Evolutionary conservation across 1,140 invertebrate genomes (phyloP).

Genomic region (Diachasma alloeum): DNA sequence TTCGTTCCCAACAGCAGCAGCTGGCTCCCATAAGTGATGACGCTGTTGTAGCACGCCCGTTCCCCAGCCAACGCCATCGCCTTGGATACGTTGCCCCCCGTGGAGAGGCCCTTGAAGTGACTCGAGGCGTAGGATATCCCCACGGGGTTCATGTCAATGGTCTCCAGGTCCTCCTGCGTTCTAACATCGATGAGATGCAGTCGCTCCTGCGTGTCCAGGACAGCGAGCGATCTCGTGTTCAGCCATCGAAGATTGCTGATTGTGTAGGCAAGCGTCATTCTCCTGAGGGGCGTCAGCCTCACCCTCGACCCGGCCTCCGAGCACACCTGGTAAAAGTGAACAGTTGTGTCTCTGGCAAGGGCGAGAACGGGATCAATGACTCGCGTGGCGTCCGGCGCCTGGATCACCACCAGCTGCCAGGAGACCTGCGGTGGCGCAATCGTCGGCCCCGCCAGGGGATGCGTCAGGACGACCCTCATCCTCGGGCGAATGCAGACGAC

Average conservation of each 20-base stretch:
- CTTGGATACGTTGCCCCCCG: slow-evolving; percentile 79
- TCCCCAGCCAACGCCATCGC: slow-evolving; percentile 83
- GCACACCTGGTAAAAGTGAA: slow-evolving; percentile 83
- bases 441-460: slow-evolving; percentile 70
- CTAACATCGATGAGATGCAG: slow-evolving; percentile 90
- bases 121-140: slow-evolving; percentile 91
- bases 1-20: slow-evolving; percentile 86
- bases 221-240: slow-evolving; percentile 84
- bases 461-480: slow-evolving; percentile 75
- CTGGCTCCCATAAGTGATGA: slow-evolving; percentile 82
- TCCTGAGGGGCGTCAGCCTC: slow-evolving; percentile 72
- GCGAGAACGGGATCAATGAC: slow-evolving; percentile 87
- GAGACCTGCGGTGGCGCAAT: slow-evolving; percentile 85
- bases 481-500: slow-evolving; percentile 85
- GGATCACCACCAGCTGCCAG: slow-evolving; percentile 92
- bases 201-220: slow-evolving; percentile 86
- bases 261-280: slow-evolving; percentile 74
- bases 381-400: slow-evolving; percentile 76
- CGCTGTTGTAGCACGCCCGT: slow-evolving; percentile 89
- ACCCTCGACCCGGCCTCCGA: slow-evolving; percentile 64
- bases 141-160: slow-evolving; percentile 82
- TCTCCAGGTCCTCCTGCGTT: slow-evolving; percentile 84
- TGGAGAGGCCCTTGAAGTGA: slow-evolving; percentile 87
- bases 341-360: slow-evolving; percentile 79
- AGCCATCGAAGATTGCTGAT: slow-evolving; percentile 86